Base-by-base conservation (phyloP, 2,113 vertebrate genomes). In the Pteropus alecto region DNA sequence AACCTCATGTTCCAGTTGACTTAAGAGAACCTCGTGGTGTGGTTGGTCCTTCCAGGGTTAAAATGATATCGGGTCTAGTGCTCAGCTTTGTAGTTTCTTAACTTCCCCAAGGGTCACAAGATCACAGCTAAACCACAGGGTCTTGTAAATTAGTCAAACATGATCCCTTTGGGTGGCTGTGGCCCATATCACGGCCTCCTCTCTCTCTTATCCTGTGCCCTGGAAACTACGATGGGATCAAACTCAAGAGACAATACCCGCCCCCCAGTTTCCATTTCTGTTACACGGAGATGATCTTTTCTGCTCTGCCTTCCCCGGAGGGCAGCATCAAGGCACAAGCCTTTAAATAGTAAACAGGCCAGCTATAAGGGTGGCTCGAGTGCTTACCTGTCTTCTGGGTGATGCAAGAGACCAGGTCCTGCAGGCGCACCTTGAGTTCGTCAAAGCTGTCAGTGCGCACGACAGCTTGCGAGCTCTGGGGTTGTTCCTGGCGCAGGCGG, bases 401-500 rank as follows among this genome's bases (percentile, higher is more conserved):
- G 81, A 98, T 96, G 2, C 94, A 67, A 1, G 93, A 93, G 56
- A 78, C 35, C n/a, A 98, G 97, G 2, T 73, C 58, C 84, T 96
- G 96, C 70, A 98, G 83, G 28, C 94, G 67, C 28, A 28, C 46
- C 71, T 58, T 96, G 91, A 98, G 92, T 26, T 98, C 94, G 0
- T 76, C 46, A 0, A 98, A 97, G 61, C 96, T 26, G 3, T 94
- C 35, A 0, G 81, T 41, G 85, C n/a, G 38, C 0, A 22, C 33
- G 0, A 0, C 24, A 0, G 43, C 30, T 3, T 16, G 5, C 0
- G 18, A 24, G 2, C 0, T 18, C 1, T 35, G 68, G 2, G 78
- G 93, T 67, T 94, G 78, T 97, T 98, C 97, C 51, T 1, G 93
- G 56, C n/a, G 71, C 93, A 98, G 95, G 41, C 26, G 51, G 73